Percentiles rank a stretch among this genome's conserved stretches.
Evolutionary conservation across 2,888 invertebrate genomes (phyloP).

Genomic region (Euplexia lucipara): DNA sequence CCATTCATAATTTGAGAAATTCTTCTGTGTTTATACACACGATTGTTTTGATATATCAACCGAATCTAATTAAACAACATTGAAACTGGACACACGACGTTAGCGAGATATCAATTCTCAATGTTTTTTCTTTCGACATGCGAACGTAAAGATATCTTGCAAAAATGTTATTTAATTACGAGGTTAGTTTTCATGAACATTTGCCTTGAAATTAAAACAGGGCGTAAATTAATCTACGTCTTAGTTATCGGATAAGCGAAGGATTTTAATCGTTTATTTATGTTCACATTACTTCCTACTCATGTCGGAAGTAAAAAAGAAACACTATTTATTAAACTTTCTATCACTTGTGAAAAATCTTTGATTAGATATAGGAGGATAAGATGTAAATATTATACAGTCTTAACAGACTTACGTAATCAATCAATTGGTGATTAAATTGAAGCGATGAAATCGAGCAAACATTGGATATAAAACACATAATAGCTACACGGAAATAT

Average conservation of each 20-base stretch:
- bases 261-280: constrained; percentile 41
- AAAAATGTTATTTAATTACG: constrained; percentile 32
- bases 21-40: constrained; percentile 25
- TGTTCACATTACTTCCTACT: constrained; percentile 24
- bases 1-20: constrained; percentile 63
- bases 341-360: constrained; percentile 5
- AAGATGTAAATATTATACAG: not conserved
- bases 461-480: not conserved
- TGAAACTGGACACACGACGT: constrained; percentile 42
- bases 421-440: not conserved
- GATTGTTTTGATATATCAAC: constrained; percentile 50
- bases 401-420: constrained; percentile 8
- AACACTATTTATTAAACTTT: constrained; percentile 23
- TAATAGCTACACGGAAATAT: not conserved
- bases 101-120: constrained; percentile 35
- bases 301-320: constrained; percentile 31
- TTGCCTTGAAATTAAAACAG: constrained; percentile 50
- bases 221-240: constrained; percentile 49
- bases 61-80: constrained; percentile 46
- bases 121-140: constrained; percentile 38
- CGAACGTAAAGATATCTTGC: constrained; percentile 41
- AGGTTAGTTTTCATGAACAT: constrained; percentile 45
- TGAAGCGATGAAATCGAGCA: not conserved
- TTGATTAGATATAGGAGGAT: constrained; percentile 28
- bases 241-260: constrained; percentile 22